A percentile compares a stretch with the other conserved stretches of the same genome.
Evolutionary conservation across 1,140 invertebrate species (phyloP).

Genomic region (Oryctes rhinoceros): DNA sequence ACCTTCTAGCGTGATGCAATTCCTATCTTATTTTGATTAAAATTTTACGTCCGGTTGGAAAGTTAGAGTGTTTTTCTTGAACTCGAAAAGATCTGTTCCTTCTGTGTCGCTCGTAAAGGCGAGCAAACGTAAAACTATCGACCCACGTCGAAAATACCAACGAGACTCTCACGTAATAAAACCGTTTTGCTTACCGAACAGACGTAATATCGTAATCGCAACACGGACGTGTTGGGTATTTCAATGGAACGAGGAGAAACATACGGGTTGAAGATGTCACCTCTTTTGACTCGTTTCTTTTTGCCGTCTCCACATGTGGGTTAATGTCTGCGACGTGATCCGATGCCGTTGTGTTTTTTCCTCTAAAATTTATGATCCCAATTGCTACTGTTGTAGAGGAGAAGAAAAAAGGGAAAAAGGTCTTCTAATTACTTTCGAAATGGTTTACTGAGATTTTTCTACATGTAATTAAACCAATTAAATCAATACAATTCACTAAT

Average conservation of each 20-base stretch:
- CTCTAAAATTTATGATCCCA: not conserved
- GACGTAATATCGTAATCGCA: not conserved
- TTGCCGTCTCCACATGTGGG: conserved; percentile 16
- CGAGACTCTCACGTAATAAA: not conserved
- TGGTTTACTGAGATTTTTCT: no score
- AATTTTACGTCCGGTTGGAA: not conserved
- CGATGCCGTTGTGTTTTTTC: not conserved
- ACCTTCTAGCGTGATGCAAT: not conserved
- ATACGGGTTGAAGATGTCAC: conserved; percentile 1
- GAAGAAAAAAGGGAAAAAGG: not conserved
- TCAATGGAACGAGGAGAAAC: not conserved
- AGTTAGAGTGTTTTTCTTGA: no score
- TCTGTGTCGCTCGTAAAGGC: not conserved
- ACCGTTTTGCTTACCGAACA: not conserved
- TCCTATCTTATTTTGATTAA: not conserved
- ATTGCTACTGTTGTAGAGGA: not conserved
- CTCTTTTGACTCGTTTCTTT: not conserved
- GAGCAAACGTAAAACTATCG: not conserved
- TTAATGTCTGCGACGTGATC: conserved; percentile 17
- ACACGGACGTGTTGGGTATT: not conserved
- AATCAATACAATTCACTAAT: no score
- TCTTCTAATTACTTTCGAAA: no score
- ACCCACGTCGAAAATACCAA: not conserved
- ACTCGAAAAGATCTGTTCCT: no score
- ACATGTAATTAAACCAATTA: no score